phyloP scores from a whole-genome alignment of 1,140 invertebrate genomes.

The Drosophila ficusphila region DNA sequence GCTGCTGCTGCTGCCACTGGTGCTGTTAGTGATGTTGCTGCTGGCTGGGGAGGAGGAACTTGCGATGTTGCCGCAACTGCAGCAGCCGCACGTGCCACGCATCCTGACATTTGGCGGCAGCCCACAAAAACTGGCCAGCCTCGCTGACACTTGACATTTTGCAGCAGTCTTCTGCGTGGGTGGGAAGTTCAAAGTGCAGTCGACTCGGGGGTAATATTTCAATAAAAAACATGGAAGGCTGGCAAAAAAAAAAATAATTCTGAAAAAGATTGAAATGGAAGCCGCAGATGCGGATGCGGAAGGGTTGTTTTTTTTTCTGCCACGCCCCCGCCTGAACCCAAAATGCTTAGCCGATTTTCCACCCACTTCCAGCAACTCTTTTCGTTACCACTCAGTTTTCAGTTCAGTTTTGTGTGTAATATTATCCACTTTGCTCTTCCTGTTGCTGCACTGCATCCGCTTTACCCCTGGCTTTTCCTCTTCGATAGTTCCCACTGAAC shows the following conservation, averaged over 20 bases:
- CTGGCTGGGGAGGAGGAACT: slow-evolving; percentile 4
- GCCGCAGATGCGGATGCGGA: slow-evolving; percentile 37
- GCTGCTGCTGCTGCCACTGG: neutral
- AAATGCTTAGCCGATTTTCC: slow-evolving; percentile 46
- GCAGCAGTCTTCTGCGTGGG: slow-evolving; percentile 32
- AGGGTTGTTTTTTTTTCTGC: slow-evolving; percentile 27
- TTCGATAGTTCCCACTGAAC: slow-evolving; percentile 32
- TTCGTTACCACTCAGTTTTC: neutral
- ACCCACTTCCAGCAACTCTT: neutral
- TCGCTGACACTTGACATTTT: slow-evolving; percentile 69
- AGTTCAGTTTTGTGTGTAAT: slow-evolving; percentile 42
- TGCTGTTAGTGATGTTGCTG: neutral
- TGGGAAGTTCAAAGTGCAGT: slow-evolving; percentile 52
- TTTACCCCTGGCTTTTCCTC: slow-evolving; percentile 16
- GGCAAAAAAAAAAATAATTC: slow-evolving; percentile 3
- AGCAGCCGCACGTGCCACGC: slow-evolving; percentile 51
- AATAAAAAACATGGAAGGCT: slow-evolving; percentile 39
- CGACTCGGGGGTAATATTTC: slow-evolving; percentile 56
- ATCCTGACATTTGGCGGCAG: slow-evolving; percentile 56
- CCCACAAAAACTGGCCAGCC: slow-evolving; percentile 51
- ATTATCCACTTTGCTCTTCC: slow-evolving; percentile 70
- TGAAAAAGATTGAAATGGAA: slow-evolving; percentile 29
- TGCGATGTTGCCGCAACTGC: slow-evolving; percentile 13
- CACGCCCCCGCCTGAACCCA: slow-evolving; percentile 45
- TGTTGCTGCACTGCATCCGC: slow-evolving; percentile 64